Percentiles rank a stretch among this genome's conserved stretches.
phyloP scores from a whole-genome alignment of 2,888 invertebrate genomes.

The Clivina fossor region DNA sequence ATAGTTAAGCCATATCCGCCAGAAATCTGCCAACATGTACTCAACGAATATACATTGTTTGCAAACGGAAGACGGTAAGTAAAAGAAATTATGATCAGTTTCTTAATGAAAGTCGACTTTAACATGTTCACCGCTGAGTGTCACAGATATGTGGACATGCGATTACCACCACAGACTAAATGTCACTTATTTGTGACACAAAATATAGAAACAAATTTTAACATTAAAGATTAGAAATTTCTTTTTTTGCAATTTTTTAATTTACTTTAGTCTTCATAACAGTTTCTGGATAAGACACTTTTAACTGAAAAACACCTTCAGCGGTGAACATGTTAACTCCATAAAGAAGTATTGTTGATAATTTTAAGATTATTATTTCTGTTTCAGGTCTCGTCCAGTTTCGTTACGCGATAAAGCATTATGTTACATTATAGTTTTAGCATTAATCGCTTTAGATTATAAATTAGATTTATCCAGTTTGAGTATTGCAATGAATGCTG shows the following conservation, averaged over 20 bases:
- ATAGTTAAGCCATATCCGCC: conserved; percentile 46
- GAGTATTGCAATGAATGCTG: conserved; percentile 46
- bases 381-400: conserved; percentile 47
- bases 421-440: conserved; percentile 48
- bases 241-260: no score
- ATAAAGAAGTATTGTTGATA: neutral
- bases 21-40: conserved; percentile 45
- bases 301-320: no score
- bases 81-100: neutral
- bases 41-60: conserved; percentile 44
- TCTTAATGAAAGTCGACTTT: neutral
- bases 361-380: conserved; percentile 5
- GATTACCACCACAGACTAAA: no score
- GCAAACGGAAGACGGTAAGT: conserved; percentile 37
- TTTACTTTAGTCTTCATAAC: no score
- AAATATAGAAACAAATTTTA: no score
- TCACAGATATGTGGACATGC: no score
- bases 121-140: no score
- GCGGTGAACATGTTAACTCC: no score
- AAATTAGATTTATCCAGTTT: conserved; percentile 46
- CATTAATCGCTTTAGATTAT: conserved; percentile 47
- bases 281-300: no score
- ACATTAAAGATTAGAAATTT: no score
- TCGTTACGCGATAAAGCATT: conserved; percentile 50
- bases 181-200: no score